Conservation (phyloP, 92 coral and sea anemone genomes). For the Montipora capitata region DNA sequence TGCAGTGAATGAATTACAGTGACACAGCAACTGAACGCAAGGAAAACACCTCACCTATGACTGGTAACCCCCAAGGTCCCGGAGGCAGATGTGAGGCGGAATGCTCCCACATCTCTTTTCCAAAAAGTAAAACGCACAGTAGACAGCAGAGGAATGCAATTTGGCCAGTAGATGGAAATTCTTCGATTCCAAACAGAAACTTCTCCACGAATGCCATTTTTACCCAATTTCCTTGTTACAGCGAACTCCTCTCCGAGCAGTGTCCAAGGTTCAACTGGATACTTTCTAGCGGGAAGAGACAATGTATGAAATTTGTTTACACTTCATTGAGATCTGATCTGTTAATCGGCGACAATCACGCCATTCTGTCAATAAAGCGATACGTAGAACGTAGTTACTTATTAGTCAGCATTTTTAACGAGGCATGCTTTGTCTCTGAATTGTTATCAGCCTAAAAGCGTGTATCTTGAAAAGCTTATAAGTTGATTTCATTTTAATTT, state of each 20-base stretch:
- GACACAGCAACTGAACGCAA: too few species aligned
- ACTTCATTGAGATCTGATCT: slow-evolving; percentile 18
- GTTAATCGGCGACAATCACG: slow-evolving; percentile 24
- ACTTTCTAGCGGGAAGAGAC: neutral
- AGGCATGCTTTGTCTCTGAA: neutral
- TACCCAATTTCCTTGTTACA: neutral
- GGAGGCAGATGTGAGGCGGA: slow-evolving; percentile 30
- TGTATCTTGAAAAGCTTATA: neutral
- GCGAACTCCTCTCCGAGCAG: neutral
- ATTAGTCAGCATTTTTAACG: neutral
- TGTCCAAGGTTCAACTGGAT: slow-evolving; percentile 37
- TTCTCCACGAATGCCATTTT: neutral
- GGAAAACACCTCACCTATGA: slow-evolving; percentile 31
- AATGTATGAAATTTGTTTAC: slow-evolving; percentile 6
- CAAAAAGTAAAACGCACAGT: too few species aligned
- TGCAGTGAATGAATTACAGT: too few species aligned
- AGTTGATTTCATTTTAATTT: neutral
- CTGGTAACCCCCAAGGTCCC: slow-evolving; percentile 70
- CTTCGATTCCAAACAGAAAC: neutral
- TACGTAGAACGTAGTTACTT: neutral
- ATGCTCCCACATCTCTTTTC: neutral
- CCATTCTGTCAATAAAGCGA: slow-evolving; percentile 17
- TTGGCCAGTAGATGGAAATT: neutral
- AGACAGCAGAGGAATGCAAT: neutral
- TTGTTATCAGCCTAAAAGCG: neutral